These are phyloP conservation scores for Dicentrarchus labrax DNA, from an alignment of 2,113 vertebrate species.

Conservation along the genomic window DNA sequence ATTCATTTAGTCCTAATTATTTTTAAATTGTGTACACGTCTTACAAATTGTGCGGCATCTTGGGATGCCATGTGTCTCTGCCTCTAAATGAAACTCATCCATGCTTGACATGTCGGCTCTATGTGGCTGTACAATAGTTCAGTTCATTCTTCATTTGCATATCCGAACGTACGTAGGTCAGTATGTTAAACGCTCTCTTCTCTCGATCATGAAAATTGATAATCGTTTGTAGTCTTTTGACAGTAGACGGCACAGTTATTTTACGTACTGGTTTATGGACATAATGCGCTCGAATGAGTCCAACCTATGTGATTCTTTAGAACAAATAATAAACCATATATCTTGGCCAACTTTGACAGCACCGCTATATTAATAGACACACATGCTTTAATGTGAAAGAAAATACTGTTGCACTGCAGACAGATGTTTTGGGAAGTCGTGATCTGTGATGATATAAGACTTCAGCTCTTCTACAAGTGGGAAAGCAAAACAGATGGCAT, in stretches of 20 bases:
- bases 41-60: slow-evolving; percentile 3
- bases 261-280: no score
- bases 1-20: slow-evolving; percentile 14
- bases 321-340: no score
- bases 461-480: slow-evolving; percentile 34
- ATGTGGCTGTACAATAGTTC: neutral
- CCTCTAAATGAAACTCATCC: neutral
- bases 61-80: neutral
- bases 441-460: slow-evolving; percentile 45
- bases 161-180: no score
- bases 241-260: no score
- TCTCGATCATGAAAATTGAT: no score
- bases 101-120: neutral
- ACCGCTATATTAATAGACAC: neutral
- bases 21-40: slow-evolving; percentile 20
- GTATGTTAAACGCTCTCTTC: no score
- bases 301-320: no score
- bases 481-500: slow-evolving; percentile 51
- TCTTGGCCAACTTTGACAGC: no score
- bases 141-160: neutral
- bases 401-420: slow-evolving; percentile 19
- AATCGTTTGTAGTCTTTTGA: no score
- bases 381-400: slow-evolving; percentile 17
- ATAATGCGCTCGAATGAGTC: no score
- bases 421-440: slow-evolving; percentile 40